Base-by-base conservation (phyloP, 2,113 vertebrate genomes). In the Theristicus caerulescens region DNA sequence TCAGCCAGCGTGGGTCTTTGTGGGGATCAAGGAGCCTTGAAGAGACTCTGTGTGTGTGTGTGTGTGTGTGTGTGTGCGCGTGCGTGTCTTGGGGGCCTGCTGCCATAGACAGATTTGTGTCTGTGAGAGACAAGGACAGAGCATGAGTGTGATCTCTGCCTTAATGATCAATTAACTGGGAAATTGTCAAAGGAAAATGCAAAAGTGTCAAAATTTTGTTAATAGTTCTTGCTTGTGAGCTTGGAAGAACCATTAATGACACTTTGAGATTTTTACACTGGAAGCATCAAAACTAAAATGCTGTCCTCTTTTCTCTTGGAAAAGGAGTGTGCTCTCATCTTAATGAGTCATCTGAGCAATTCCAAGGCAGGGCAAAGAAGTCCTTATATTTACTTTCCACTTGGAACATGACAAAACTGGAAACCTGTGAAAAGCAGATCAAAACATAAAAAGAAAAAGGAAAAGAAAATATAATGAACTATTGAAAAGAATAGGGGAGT, bases 111-210 rank as follows among this genome's bases (percentile, higher is more conserved):
- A 70, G 13, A 86, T 58, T 20, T 62, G 70, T 64, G 58, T 82
- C 82, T 77, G 31, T 62, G 79, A 93, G 67, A 66, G 93, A 88
- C 82, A 83, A 65, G 79, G 74, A 95, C 87, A 95, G 51, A 90
- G 46, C 32, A 24, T 1, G 2, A 86, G 44, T 55, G 85, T 70
- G 74, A 95, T 93, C 76, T 88, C 76, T 7, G 1, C 94, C 79
- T 96, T 97, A 96, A 96, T 97, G 93, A 96, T 95, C 94, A 96
- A 96, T 96, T 96, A 96, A 94, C 78, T 65, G 18, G 51, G 92
- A 94, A 93, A 90, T 90, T 94, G 96, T 97, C 95, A 96, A 81
- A 94, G 85, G 92, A 89, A 90, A 95, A 86, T 0, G 46, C 51
- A 92, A 90, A 87, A 96, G 55, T 86, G 93, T 93, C 94, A 94